These are phyloP conservation scores for Neomorphus geoffroyi DNA, from an alignment of 2,797 vertebrate species.

Conservation along the genomic window DNA sequence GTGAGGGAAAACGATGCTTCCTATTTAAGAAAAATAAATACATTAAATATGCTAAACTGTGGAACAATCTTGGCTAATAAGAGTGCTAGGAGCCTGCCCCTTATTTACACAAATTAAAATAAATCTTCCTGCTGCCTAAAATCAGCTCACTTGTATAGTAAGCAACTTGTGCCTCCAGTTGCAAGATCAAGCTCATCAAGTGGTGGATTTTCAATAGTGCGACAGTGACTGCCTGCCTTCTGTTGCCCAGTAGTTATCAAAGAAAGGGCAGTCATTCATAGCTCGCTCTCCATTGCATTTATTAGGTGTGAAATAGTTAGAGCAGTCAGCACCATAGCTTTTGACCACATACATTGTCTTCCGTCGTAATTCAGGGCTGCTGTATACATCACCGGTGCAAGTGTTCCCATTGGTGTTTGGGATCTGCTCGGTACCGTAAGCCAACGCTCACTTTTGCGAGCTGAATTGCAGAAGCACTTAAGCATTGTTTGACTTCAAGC, in stretches of 20 bases:
- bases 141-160: slow-evolving; percentile 7
- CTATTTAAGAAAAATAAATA: background rate
- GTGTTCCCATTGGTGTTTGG: background rate
- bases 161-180: background rate
- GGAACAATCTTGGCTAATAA: slow-evolving; percentile 23
- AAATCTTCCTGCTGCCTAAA: slow-evolving; percentile 17
- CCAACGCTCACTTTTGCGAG: background rate
- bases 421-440: background rate
- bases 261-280: background rate
- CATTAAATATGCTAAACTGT: background rate
- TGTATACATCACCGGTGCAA: accelerated
- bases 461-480: background rate
- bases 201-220: background rate
- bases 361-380: background rate
- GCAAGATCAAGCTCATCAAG: background rate
- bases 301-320: background rate
- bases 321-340: background rate
- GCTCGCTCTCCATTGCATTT: background rate
- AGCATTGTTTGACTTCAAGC: background rate
- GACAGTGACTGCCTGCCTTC: background rate
- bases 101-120: slow-evolving; percentile 24
- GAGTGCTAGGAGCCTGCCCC: background rate
- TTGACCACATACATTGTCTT: background rate
- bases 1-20: background rate
- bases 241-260: background rate